A percentile compares a stretch with the other conserved stretches of the same genome.
Conservation (phyloP, 2,797 vertebrate genomes). For the Tarsius wallacei region DNA sequence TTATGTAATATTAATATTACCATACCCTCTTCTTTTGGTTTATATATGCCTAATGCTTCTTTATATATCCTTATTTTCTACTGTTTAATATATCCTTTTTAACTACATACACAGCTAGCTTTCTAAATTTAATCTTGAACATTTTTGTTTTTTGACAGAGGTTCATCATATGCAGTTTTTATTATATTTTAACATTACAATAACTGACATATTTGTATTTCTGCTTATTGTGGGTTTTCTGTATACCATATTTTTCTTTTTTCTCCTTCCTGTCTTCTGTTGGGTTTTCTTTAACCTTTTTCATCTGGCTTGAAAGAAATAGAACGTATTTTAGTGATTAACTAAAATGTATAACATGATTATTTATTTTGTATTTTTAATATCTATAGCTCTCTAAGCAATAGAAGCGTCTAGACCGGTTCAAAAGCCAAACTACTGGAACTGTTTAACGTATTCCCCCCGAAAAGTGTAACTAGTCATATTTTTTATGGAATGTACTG, state of each 20-base stretch:
- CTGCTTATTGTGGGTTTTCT: slow-evolving; percentile 1
- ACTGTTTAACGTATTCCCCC: not conserved
- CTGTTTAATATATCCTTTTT: slow-evolving; percentile 58
- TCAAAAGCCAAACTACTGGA: slow-evolving; percentile 55
- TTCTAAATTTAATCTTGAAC: slow-evolving; percentile 53
- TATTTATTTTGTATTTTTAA: slow-evolving; percentile 63
- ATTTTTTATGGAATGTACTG: slow-evolving; percentile 14
- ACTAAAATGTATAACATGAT: slow-evolving; percentile 57
- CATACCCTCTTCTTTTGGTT: slow-evolving; percentile 5
- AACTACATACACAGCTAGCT: slow-evolving; percentile 44
- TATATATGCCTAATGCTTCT: slow-evolving; percentile 14
- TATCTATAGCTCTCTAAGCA: slow-evolving; percentile 42
- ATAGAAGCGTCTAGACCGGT: not conserved
- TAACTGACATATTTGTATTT: slow-evolving; percentile 26
- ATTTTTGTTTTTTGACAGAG: slow-evolving; percentile 21
- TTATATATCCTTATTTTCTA: slow-evolving; percentile 26
- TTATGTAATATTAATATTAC: slow-evolving; percentile 26
- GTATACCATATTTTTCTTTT: slow-evolving; percentile 51
- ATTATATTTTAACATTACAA: not conserved
- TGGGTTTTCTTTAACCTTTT: slow-evolving; percentile 54
- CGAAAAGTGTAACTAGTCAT: not conserved
- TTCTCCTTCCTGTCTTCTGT: slow-evolving; percentile 30
- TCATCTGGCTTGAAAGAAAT: slow-evolving; percentile 54
- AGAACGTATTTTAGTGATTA: slow-evolving; percentile 52
- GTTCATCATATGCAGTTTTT: not conserved